phyloP scores from a whole-genome alignment of 2,113 vertebrate species.

The Rhynchomys soricoides region DNA sequence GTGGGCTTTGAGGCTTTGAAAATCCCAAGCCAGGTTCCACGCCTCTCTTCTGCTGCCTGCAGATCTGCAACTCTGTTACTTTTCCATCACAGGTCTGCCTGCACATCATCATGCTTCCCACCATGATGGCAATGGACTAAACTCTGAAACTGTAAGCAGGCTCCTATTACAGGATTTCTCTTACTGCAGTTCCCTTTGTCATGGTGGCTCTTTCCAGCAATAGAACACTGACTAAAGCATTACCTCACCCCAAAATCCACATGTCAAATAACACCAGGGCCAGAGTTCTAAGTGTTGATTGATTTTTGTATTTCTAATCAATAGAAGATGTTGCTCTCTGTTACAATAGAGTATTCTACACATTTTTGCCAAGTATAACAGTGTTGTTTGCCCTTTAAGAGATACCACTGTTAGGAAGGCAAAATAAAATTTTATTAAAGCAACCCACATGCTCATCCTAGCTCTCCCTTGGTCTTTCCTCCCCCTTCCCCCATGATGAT shows the following conservation, averaged over 20 bases:
- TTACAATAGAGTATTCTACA: not conserved
- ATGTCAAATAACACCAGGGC: not conserved
- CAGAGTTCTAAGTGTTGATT: not conserved
- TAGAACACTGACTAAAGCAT: not conserved
- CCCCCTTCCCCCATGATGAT: not conserved
- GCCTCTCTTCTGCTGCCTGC: not conserved
- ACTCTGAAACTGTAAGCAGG: not conserved
- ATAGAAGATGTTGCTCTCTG: not conserved
- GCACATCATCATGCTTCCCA: not conserved
- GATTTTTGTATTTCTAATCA: not conserved
- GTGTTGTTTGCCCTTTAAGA: not conserved
- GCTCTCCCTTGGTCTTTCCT: fast-evolving
- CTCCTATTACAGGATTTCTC: not conserved
- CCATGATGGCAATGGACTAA: not conserved
- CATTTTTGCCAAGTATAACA: not conserved
- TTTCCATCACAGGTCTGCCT: not conserved
- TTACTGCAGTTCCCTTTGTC: not conserved
- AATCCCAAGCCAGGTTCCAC: not conserved
- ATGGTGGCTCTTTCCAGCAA: not conserved
- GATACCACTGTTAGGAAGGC: not conserved
- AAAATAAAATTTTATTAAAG: not conserved
- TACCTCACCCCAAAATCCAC: not conserved
- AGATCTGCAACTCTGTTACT: not conserved
- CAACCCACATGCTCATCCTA: not conserved
- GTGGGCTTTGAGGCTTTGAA: not conserved